phyloP scores from a whole-genome alignment of 2,113 vertebrate species.

The Procapra przewalskii region DNA sequence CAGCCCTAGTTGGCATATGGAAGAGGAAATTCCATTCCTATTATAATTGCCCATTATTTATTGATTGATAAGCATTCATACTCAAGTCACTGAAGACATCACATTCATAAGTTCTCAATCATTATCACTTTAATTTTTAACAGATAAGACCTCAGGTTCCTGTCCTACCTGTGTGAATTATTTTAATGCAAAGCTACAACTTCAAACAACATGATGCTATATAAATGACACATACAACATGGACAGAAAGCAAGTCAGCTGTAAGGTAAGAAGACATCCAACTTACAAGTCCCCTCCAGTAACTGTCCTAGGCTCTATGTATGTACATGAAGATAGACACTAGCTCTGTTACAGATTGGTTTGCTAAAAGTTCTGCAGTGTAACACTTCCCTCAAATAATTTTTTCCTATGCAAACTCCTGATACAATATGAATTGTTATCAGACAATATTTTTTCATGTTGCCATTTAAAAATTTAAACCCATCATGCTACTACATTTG shows the following conservation, averaged over 20 bases:
- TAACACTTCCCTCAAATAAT: not conserved
- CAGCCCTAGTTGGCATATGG: not conserved
- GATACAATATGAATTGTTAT: not conserved
- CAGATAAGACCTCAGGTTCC: not conserved
- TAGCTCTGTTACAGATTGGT: not conserved
- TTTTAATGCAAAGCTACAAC: not conserved
- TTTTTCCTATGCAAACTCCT: not conserved
- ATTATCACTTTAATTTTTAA: constrained; percentile 3
- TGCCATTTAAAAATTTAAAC: not conserved
- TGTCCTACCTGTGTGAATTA: not conserved
- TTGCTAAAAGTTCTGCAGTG: not conserved
- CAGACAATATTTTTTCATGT: not conserved
- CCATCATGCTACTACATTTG: not conserved
- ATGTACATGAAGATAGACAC: not conserved
- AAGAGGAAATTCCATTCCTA: not conserved
- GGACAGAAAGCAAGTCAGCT: not conserved
- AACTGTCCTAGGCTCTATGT: not conserved
- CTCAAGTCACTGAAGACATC: not conserved
- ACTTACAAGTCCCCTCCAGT: not conserved
- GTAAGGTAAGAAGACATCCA: not conserved
- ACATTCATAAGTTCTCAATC: not conserved
- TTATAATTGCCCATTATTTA: not conserved
- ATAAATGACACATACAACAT: not conserved
- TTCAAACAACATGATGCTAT: not conserved
- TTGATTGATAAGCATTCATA: not conserved